These are phyloP conservation scores for Folsomia candida DNA, from an alignment of 2,888 invertebrate genomes.

Conservation along the genomic window DNA sequence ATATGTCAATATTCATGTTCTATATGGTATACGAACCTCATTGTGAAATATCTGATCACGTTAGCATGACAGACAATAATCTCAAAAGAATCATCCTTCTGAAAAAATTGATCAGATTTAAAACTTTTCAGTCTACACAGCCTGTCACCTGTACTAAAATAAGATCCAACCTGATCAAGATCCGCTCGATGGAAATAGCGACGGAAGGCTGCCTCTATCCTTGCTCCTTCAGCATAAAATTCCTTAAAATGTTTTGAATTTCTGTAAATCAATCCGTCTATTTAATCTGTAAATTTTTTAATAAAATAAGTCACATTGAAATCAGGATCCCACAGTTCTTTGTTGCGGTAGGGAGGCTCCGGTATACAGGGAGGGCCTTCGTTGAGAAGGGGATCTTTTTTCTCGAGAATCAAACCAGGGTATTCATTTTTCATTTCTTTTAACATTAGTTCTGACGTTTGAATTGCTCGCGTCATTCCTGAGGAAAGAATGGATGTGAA, in stretches of 20 bases:
- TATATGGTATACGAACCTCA: slow-evolving; percentile 63
- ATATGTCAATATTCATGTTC: neutral
- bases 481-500: slow-evolving; percentile 79
- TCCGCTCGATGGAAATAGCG: slow-evolving; percentile 88
- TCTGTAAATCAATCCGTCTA: neutral
- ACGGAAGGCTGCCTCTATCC: slow-evolving; percentile 94
- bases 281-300: neutral
- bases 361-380: slow-evolving; percentile 95
- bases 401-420: slow-evolving; percentile 49
- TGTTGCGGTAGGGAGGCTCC: slow-evolving; percentile 68
- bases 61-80: slow-evolving; percentile 95
- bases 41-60: slow-evolving; percentile 93
- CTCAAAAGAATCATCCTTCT: slow-evolving; percentile 80
- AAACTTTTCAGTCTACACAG: too few species aligned
- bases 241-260: slow-evolving; percentile 53
- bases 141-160: too few species aligned
- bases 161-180: slow-evolving; percentile 59
- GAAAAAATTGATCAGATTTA: too few species aligned
- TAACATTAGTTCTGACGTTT: slow-evolving; percentile 82
- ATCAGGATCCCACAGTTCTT: slow-evolving; percentile 83
- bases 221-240: slow-evolving; percentile 87
- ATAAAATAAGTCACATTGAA: slow-evolving; percentile 34
- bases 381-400: slow-evolving; percentile 71
- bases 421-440: slow-evolving; percentile 59
- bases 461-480: slow-evolving; percentile 88